These are phyloP conservation scores for Pogonomyrmex barbatus DNA, from an alignment of 1,140 invertebrate species.

Conservation along the genomic window DNA sequence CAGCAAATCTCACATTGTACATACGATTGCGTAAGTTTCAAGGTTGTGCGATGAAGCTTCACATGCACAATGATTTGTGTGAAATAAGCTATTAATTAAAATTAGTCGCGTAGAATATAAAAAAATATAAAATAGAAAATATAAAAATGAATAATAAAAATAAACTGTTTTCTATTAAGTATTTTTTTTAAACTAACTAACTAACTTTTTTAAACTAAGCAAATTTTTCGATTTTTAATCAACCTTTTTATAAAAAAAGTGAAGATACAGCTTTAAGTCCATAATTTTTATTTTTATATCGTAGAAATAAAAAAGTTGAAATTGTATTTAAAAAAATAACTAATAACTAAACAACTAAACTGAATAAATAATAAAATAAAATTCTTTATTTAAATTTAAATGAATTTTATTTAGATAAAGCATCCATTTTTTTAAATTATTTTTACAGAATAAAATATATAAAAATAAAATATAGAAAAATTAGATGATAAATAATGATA, in stretches of 20 bases:
- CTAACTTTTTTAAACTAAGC: not conserved
- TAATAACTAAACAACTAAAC: no score
- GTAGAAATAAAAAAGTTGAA: not conserved
- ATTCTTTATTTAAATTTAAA: not conserved
- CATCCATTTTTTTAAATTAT: not conserved
- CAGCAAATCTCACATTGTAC: conserved; percentile 29
- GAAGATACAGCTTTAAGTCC: not conserved
- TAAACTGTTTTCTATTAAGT: no score
- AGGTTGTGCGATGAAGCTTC: conserved; percentile 44
- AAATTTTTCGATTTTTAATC: not conserved
- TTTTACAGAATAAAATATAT: not conserved
- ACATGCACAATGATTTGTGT: not conserved
- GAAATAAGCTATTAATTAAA: not conserved
- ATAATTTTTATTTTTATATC: no score
- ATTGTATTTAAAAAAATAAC: not conserved
- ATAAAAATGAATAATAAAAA: no score
- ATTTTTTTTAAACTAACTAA: not conserved
- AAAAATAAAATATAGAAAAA: not conserved
- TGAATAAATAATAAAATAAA: not conserved
- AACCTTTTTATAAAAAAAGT: not conserved
- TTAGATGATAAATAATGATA: not conserved
- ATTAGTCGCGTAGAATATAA: not conserved
- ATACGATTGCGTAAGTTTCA: conserved; percentile 51
- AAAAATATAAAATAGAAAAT: no score
- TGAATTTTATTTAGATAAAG: not conserved